These are phyloP conservation scores for Salminus brasiliensis DNA, from an alignment of 2,113 vertebrate genomes.

Conservation along the genomic window DNA sequence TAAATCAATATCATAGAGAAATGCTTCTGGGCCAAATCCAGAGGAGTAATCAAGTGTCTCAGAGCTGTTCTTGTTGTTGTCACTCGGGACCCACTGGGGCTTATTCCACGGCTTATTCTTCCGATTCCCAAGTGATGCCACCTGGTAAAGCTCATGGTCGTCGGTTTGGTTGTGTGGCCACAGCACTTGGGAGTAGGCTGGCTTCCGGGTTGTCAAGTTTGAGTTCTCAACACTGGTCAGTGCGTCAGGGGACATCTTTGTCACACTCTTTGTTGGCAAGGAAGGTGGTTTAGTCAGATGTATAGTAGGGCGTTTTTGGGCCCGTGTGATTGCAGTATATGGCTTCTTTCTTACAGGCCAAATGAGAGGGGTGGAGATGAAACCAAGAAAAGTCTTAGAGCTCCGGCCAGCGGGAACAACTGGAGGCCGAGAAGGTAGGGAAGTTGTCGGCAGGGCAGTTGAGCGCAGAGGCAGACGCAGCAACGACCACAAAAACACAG, in stretches of 20 bases:
- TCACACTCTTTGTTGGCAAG: conserved; percentile 4
- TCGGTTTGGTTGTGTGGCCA: conserved; percentile 43
- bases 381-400: conserved; percentile 74
- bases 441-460: conserved; percentile 26
- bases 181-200: conserved; percentile 18
- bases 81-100: conserved; percentile 46
- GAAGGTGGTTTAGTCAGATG: conserved; percentile 69
- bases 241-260: conserved; percentile 24
- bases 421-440: conserved; percentile 36
- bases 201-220: conserved; percentile 28
- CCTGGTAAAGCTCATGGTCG: conserved; percentile 28
- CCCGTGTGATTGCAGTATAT: conserved; percentile 36
- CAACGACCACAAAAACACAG: conserved; percentile 50
- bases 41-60: conserved; percentile 41
- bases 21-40: conserved; percentile 51
- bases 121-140: conserved; percentile 59
- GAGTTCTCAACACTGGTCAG: conserved; percentile 43
- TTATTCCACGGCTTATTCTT: conserved; percentile 66
- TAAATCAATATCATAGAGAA: conserved; percentile 59
- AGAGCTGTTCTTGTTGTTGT: conserved; percentile 46
- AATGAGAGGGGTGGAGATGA: conserved; percentile 84
- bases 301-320: conserved; percentile 55
- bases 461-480: conserved; percentile 42
- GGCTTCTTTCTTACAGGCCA: conserved; percentile 80
- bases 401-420: conserved; percentile 41